Percentiles rank a stretch among this genome's conserved stretches.
These are phyloP conservation scores for Sepioteuthis lessoniana DNA, from an alignment of 2,888 invertebrate genomes.

Conservation along the genomic window DNA sequence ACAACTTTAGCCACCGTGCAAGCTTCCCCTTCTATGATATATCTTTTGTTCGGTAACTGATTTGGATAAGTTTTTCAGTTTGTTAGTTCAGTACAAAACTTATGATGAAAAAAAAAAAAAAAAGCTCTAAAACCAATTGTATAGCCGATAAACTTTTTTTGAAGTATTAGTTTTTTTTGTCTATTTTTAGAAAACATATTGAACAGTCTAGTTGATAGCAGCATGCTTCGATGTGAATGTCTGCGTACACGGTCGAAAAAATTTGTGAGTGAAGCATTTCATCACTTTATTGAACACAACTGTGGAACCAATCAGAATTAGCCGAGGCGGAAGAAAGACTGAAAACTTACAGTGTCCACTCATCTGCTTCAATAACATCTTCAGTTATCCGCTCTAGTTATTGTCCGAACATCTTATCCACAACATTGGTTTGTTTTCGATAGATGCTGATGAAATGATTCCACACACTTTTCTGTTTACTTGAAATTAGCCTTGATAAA, in stretches of 20 bases:
- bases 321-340: background rate
- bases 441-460: background rate
- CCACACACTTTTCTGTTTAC: background rate
- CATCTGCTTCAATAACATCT: constrained; percentile 10
- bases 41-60: too few species aligned
- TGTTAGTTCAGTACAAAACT: too few species aligned
- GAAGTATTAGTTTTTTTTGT: background rate
- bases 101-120: too few species aligned
- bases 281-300: background rate
- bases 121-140: too few species aligned
- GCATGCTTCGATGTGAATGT: background rate
- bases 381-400: background rate
- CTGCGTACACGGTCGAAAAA: constrained; percentile 9
- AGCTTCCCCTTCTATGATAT: too few species aligned
- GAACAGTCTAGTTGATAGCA: background rate
- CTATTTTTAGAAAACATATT: background rate
- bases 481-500: background rate
- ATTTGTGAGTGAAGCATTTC: constrained; percentile 20
- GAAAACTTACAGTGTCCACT: background rate
- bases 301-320: background rate
- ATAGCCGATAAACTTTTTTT: too few species aligned
- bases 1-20: too few species aligned
- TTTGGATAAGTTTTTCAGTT: too few species aligned
- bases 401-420: background rate
- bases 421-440: background rate